Conservation (phyloP, 1,140 invertebrate species). For the Bombus haemorrhoidalis region DNA sequence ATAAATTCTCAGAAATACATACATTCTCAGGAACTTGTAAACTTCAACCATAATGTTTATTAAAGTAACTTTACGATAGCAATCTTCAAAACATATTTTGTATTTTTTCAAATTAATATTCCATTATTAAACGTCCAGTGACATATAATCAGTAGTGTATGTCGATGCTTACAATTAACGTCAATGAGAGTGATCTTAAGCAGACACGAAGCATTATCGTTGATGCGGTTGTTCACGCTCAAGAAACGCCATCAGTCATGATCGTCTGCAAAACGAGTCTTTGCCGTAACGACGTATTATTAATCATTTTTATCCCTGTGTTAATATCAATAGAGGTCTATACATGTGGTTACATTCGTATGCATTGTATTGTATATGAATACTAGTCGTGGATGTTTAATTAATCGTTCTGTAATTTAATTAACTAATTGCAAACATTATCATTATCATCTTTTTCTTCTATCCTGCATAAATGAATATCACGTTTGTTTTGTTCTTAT, state of each 20-base stretch:
- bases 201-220: constrained; percentile 7
- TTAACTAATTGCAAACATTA: not conserved
- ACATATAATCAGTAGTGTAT: not conserved
- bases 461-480: not conserved
- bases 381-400: not conserved
- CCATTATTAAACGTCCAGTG: not conserved
- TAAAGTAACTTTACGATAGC: too few relatives aligned
- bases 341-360: not conserved
- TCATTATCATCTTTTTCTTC: not conserved
- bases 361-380: not conserved
- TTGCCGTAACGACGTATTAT: constrained; percentile 13
- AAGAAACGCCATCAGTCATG: constrained; percentile 4
- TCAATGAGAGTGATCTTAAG: constrained; percentile 22
- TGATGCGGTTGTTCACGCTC: constrained; percentile 14
- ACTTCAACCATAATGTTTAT: too few relatives aligned
- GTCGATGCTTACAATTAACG: not conserved
- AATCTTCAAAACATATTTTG: too few relatives aligned
- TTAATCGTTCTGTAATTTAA: not conserved
- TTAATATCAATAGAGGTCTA: not conserved
- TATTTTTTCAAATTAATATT: too few relatives aligned
- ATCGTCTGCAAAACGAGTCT: constrained; percentile 4
- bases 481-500: too few relatives aligned
- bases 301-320: not conserved
- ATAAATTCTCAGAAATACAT: too few relatives aligned
- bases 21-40: too few relatives aligned